These are phyloP conservation scores for Cydia amplana DNA, from an alignment of 1,140 invertebrate genomes.

Conservation along the genomic window DNA sequence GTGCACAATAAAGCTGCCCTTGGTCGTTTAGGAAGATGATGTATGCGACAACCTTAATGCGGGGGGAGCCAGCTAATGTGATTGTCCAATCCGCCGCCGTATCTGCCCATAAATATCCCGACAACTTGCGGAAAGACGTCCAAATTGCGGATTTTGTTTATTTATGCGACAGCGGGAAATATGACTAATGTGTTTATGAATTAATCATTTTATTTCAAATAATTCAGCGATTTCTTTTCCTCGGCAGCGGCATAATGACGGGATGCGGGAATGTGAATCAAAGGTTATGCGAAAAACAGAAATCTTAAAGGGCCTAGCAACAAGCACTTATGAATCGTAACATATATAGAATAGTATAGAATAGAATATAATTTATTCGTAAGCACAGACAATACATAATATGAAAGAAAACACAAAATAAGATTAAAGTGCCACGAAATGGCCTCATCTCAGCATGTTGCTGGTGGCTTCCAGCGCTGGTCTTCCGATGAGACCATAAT, in stretches of 20 bases:
- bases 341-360: too few species aligned
- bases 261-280: not conserved
- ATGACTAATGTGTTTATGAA: constrained; percentile 17
- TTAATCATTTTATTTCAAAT: constrained; percentile 8
- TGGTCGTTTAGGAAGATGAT: not conserved
- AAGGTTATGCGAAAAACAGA: too few species aligned
- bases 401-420: too few species aligned
- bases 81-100: constrained; percentile 9
- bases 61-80: not conserved
- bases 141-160: constrained; percentile 6
- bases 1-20: too few species aligned
- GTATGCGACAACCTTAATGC: not conserved
- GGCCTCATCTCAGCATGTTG: too few species aligned
- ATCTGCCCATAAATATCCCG: constrained; percentile 7
- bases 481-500: too few species aligned
- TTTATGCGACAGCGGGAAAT: constrained; percentile 1
- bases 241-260: not conserved
- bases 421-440: too few species aligned
- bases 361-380: too few species aligned
- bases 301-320: too few species aligned
- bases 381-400: too few species aligned
- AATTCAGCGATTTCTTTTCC: not conserved
- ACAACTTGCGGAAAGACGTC: constrained; percentile 14
- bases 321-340: too few species aligned
- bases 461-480: too few species aligned